Conservation (phyloP, 2,888 invertebrate genomes). For the Pomacea canaliculata region DNA sequence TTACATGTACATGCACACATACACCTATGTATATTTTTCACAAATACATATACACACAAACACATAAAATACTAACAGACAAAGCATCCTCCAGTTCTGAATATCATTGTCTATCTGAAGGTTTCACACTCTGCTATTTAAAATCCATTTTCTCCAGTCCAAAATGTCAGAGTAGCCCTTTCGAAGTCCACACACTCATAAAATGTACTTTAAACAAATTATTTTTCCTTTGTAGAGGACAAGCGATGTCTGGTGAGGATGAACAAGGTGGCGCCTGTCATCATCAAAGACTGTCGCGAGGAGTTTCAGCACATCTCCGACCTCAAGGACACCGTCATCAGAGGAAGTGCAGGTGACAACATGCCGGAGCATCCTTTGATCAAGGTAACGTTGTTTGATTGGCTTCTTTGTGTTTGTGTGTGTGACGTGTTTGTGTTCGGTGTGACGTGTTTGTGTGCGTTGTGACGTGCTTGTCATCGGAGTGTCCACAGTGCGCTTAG, state of each 20-base stretch:
- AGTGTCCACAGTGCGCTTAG: too few species aligned
- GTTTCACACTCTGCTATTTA: too few species aligned
- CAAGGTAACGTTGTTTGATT: constrained; percentile 45
- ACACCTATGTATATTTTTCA: too few species aligned
- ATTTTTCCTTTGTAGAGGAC: constrained; percentile 9
- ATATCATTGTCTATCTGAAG: too few species aligned
- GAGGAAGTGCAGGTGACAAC: constrained; percentile 58
- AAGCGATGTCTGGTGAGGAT: constrained; percentile 50
- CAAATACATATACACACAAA: too few species aligned
- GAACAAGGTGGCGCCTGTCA: constrained; percentile 66
- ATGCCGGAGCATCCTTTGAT: constrained; percentile 63
- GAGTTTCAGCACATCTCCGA: constrained; percentile 64
- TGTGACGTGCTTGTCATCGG: too few species aligned
- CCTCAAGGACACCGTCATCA: constrained; percentile 64
- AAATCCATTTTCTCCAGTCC: too few species aligned
- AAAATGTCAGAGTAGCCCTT: too few species aligned
- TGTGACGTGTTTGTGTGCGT: neutral
- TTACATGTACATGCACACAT: too few species aligned
- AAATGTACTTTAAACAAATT: neutral
- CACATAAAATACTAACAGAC: too few species aligned
- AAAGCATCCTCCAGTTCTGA: too few species aligned
- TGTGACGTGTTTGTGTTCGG: neutral
- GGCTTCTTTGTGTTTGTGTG: neutral
- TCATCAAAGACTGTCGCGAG: constrained; percentile 66
- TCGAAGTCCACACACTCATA: too few species aligned